These are phyloP conservation scores for Lasiurus cinereus DNA, from an alignment of 2,113 vertebrate species.

Conservation along the genomic window DNA sequence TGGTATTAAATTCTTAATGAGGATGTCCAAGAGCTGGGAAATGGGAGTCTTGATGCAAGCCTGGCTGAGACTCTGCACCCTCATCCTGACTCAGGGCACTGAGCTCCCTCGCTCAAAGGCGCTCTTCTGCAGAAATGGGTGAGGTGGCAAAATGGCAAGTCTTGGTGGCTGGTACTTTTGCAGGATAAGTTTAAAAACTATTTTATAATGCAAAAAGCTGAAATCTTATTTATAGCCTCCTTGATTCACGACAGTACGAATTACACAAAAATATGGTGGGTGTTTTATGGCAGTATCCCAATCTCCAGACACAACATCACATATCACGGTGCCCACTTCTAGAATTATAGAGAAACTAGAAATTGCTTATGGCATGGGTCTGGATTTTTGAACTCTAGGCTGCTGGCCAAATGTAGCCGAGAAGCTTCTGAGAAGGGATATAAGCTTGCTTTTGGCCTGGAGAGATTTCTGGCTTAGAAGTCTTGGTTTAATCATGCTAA, in stretches of 20 bases:
- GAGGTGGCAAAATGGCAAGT: not conserved
- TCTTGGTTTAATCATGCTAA: not conserved
- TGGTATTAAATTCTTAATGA: slow-evolving; percentile 82
- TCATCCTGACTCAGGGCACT: slow-evolving; percentile 46
- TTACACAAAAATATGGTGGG: not conserved
- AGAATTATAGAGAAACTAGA: slow-evolving; percentile 51
- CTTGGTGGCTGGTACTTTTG: not conserved
- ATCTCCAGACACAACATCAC: slow-evolving; percentile 17
- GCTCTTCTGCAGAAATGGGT: not conserved
- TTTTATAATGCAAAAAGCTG: not conserved
- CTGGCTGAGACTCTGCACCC: not conserved
- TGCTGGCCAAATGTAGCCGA: slow-evolving; percentile 31
- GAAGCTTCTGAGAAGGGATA: slow-evolving; percentile 48
- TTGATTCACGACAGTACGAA: slow-evolving; percentile 42
- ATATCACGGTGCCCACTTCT: not conserved
- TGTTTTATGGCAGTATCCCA: slow-evolving; percentile 51
- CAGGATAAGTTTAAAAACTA: not conserved
- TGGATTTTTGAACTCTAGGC: slow-evolving; percentile 56
- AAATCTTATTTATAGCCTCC: slow-evolving; percentile 55
- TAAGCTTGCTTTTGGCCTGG: not conserved
- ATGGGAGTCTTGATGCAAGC: not conserved
- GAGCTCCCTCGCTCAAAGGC: not conserved
- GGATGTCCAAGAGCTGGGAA: slow-evolving; percentile 66
- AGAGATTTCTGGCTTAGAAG: not conserved
- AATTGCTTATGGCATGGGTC: slow-evolving; percentile 49